phyloP scores from a whole-genome alignment of 2,113 vertebrate genomes.

The Mustelus asterias region DNA sequence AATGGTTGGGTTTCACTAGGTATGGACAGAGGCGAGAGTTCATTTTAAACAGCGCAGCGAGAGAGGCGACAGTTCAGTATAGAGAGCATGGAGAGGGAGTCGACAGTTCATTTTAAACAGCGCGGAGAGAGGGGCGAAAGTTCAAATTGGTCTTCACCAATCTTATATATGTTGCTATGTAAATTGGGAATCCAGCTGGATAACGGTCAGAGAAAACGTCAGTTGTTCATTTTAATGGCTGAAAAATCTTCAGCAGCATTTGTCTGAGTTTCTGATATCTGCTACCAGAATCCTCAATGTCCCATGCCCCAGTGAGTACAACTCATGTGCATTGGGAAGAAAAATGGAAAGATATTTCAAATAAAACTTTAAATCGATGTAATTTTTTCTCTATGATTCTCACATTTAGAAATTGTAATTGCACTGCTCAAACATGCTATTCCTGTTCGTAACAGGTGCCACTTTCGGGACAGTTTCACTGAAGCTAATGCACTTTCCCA shows the following conservation, averaged over 20 bases:
- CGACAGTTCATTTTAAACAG: too few species aligned
- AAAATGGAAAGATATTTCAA: neutral
- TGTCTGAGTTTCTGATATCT: neutral
- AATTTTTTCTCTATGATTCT: neutral
- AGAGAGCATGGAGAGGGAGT: too few species aligned
- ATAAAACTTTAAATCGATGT: neutral
- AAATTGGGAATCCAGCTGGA: neutral
- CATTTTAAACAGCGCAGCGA: too few species aligned
- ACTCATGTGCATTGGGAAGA: neutral
- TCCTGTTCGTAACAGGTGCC: neutral
- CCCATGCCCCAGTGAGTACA: neutral
- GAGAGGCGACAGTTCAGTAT: too few species aligned
- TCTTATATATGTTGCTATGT: neutral
- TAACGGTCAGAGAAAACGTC: neutral
- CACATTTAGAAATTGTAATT: neutral
- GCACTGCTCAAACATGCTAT: neutral
- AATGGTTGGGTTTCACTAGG: too few species aligned
- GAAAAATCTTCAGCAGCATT: neutral
- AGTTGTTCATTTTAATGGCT: neutral
- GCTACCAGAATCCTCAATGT: neutral
- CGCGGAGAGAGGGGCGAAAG: too few species aligned
- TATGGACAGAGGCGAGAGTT: too few species aligned
- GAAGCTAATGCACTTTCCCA: neutral
- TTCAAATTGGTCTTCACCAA: neutral
- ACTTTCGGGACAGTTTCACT: neutral